Evolutionary conservation across 2,888 invertebrate species (phyloP).

Genomic region (Maniola hyperantus): DNA sequence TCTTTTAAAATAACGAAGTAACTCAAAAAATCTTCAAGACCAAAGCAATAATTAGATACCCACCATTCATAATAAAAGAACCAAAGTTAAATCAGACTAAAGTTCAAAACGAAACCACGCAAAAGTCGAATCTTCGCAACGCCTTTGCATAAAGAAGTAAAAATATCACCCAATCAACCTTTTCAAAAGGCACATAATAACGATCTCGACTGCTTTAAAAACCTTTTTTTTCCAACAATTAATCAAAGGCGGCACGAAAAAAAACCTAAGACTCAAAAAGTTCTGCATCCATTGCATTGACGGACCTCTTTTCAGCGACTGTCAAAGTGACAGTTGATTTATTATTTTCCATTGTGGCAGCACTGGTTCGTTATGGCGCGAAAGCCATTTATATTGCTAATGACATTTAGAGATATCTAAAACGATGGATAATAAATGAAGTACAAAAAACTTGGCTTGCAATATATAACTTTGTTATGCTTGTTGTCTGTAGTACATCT

Average conservation of each 20-base stretch:
- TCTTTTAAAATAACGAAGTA: no score
- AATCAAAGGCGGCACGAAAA: conserved; percentile 62
- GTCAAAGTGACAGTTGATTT: conserved; percentile 79
- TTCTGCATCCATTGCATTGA: conserved; percentile 79
- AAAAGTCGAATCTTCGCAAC: conserved; percentile 14
- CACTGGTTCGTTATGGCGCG: conserved; percentile 76
- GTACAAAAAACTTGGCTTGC: conserved; percentile 47
- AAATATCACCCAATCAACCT: conserved; percentile 35
- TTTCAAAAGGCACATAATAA: conserved; percentile 36
- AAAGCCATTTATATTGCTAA: conserved; percentile 76
- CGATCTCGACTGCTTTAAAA: conserved; percentile 37
- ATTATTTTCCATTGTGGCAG: conserved; percentile 76
- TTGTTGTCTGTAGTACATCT: conserved; percentile 32
- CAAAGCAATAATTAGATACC: background rate
- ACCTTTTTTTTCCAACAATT: conserved; percentile 59
- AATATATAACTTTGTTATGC: conserved; percentile 13
- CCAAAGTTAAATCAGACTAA: conserved; percentile 1
- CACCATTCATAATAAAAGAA: background rate
- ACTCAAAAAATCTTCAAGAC: background rate
- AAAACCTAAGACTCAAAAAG: conserved; percentile 66
- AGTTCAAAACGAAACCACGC: conserved; percentile 11
- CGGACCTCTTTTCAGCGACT: conserved; percentile 75
- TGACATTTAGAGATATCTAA: conserved; percentile 74
- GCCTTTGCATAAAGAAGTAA: conserved; percentile 25
- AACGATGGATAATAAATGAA: conserved; percentile 61